A percentile compares a stretch with the other conserved stretches of the same genome.
phyloP scores from a whole-genome alignment of 2,888 invertebrate species.

The Eretmocerus hayati region DNA sequence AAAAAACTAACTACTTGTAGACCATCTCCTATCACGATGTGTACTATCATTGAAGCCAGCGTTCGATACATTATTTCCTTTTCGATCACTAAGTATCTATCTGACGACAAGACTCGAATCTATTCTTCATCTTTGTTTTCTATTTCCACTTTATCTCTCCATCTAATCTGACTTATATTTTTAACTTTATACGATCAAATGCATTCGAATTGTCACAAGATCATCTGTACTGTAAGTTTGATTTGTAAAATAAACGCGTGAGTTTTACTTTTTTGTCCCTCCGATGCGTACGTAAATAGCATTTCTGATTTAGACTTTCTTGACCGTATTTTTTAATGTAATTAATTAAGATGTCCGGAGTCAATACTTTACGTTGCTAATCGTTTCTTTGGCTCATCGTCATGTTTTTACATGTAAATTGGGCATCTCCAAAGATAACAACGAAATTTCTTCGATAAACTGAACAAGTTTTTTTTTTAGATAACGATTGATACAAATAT shows the following conservation, averaged over 20 bases:
- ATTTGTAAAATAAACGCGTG: constrained; percentile 2
- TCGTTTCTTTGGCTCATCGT: constrained; percentile 14
- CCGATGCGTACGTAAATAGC: not conserved
- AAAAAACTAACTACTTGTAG: too few species aligned
- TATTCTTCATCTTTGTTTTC: not conserved
- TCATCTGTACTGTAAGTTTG: too few species aligned
- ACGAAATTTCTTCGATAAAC: constrained; percentile 13
- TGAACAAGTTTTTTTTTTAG: constrained; percentile 7
- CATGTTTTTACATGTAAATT: constrained; percentile 6
- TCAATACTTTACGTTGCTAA: constrained; percentile 19
- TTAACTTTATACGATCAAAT: too few species aligned
- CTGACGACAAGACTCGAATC: too few species aligned
- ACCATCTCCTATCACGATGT: too few species aligned
- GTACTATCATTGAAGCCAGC: too few species aligned
- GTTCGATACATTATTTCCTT: too few species aligned
- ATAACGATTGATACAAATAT: too few species aligned
- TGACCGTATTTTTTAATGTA: too few species aligned
- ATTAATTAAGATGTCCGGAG: constrained; percentile 12
- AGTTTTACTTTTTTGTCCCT: not conserved
- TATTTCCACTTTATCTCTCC: not conserved
- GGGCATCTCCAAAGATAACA: constrained; percentile 23
- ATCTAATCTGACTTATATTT: constrained; percentile 1
- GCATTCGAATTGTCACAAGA: too few species aligned
- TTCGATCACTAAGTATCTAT: too few species aligned
- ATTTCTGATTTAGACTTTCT: too few species aligned